Percentiles rank a stretch among this genome's conserved stretches.
phyloP scores from a whole-genome alignment of 2,113 vertebrate species.

The Caranx melampygus region DNA sequence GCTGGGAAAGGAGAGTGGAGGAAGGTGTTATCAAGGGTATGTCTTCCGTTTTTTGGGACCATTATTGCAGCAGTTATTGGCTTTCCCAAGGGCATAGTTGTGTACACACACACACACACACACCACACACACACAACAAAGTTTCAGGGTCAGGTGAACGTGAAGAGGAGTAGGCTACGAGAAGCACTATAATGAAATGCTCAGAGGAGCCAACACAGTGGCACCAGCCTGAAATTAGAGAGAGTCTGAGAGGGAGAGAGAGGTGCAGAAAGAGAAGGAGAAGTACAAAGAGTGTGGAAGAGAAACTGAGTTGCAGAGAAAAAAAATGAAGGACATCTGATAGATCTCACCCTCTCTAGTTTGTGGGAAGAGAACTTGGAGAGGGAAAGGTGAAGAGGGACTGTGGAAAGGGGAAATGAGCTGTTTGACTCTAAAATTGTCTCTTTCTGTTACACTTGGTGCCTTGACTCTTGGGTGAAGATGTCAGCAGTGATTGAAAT shows the following conservation, averaged over 20 bases:
- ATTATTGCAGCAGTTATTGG: constrained; percentile 54
- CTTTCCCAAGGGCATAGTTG: constrained; percentile 27
- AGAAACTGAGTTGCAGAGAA: background rate
- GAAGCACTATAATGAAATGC: constrained; percentile 63
- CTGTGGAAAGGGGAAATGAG: constrained; percentile 20
- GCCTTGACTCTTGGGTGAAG: constrained; percentile 20
- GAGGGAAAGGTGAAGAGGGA: constrained; percentile 25
- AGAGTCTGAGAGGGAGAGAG: constrained; percentile 37
- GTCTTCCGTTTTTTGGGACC: constrained; percentile 38
- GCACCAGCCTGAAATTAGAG: constrained; percentile 31
- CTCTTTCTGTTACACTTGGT: constrained; percentile 22
- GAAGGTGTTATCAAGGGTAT: constrained; percentile 45
- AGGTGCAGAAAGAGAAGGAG: constrained; percentile 16
- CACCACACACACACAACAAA: constrained; percentile 28
- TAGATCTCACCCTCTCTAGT: constrained; percentile 28
- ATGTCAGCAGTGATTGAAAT: constrained; percentile 36
- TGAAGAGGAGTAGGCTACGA: constrained; percentile 35
- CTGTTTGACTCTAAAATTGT: constrained; percentile 41
- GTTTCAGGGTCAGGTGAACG: constrained; percentile 64
- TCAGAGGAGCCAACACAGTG: constrained; percentile 32
- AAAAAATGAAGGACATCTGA: constrained; percentile 26
- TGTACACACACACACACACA: constrained; percentile 18
- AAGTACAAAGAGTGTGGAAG: background rate
- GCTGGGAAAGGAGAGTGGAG: background rate
- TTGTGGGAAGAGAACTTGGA: constrained; percentile 17